Percentiles rank a stretch among this genome's conserved stretches.
These are phyloP conservation scores for Neotoxoptera formosana DNA, from an alignment of 1,140 invertebrate genomes.

Conservation along the genomic window DNA sequence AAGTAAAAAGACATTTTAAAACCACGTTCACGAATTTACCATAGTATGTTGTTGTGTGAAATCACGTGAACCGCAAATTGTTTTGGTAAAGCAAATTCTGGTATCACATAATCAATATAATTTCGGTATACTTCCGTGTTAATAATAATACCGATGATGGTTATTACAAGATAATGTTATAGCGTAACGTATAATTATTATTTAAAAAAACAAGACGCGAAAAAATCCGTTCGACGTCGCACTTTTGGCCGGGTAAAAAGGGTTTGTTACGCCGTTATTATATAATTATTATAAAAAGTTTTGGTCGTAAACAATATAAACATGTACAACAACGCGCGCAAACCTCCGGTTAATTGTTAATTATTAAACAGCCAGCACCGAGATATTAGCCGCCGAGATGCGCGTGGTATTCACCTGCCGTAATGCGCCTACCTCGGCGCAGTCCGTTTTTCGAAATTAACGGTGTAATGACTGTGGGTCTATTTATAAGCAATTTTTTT, in stretches of 20 bases:
- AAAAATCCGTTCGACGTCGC: background rate
- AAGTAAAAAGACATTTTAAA: background rate
- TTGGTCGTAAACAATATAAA: background rate
- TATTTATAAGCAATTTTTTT: slow-evolving; percentile 48
- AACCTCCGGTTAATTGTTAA: background rate
- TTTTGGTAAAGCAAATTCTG: background rate
- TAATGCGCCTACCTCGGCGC: slow-evolving; percentile 8
- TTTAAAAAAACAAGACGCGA: background rate
- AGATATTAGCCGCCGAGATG: background rate
- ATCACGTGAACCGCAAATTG: background rate
- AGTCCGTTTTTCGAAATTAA: background rate
- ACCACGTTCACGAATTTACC: background rate
- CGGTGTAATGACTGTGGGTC: slow-evolving; percentile 20
- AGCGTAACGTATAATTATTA: background rate
- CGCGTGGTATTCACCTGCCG: slow-evolving; percentile 7
- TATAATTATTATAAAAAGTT: background rate
- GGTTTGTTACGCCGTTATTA: background rate
- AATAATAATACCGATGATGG: background rate
- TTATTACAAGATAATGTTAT: background rate
- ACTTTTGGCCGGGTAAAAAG: background rate
- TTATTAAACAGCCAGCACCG: background rate
- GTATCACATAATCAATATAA: too few relatives aligned
- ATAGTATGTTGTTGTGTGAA: accelerated
- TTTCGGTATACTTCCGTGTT: background rate
- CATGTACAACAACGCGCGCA: background rate